phyloP scores from a whole-genome alignment of 2,797 vertebrate species.

The Odontamblyopus lacepedii region DNA sequence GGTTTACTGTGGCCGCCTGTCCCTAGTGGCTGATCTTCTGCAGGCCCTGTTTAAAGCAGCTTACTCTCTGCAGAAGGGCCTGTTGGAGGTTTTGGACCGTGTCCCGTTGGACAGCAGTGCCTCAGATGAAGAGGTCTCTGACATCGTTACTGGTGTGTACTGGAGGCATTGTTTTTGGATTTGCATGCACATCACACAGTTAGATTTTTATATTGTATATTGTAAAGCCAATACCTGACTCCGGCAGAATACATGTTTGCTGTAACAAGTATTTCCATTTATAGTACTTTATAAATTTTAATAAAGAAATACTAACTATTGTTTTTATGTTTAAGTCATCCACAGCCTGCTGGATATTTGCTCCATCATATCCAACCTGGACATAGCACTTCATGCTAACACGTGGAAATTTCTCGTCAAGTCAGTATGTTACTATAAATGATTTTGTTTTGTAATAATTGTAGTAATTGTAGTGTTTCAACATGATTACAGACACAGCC shows the following conservation, averaged over 20 bases:
- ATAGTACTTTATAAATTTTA: neutral
- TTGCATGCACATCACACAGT: neutral
- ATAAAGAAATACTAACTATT: no score
- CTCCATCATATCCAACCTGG: constrained; percentile 88
- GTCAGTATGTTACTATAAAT: constrained; percentile 74
- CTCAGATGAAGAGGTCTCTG: constrained; percentile 76
- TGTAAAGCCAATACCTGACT: neutral
- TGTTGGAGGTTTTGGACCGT: constrained; percentile 88
- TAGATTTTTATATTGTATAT: neutral
- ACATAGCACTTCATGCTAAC: constrained; percentile 94
- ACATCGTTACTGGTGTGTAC: constrained; percentile 83
- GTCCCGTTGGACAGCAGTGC: constrained; percentile 75
- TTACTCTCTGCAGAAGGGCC: constrained; percentile 89
- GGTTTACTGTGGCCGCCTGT: constrained; percentile 86
- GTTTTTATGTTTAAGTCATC: constrained; percentile 79
- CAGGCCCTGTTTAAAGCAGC: constrained; percentile 92
- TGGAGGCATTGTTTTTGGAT: no score
- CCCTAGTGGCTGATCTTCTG: constrained; percentile 89
- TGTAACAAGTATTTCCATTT: neutral
- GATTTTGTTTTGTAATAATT: neutral
- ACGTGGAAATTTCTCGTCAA: constrained; percentile 98
- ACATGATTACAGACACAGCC: constrained; percentile 81
- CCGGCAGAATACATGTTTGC: neutral
- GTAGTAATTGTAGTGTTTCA: neutral
- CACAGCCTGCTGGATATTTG: constrained; percentile 92